These are phyloP conservation scores for Phenganax marumi DNA, from an alignment of 92 coral and sea anemone genomes.

Conservation along the genomic window DNA sequence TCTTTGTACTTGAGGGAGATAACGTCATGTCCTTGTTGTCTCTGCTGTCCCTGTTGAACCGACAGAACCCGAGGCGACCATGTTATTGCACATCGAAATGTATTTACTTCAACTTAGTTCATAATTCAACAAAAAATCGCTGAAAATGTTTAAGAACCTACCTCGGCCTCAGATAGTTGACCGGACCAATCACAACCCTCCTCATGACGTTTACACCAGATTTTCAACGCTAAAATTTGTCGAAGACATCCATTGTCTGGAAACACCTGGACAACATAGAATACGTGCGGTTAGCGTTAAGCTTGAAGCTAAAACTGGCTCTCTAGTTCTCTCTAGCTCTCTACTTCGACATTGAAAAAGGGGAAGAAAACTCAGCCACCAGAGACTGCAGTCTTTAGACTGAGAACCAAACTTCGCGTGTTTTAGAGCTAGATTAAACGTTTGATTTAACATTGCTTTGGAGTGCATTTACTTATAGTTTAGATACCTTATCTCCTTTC, in stretches of 20 bases:
- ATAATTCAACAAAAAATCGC: background rate
- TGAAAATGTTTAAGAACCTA: background rate
- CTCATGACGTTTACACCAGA: constrained; percentile 66
- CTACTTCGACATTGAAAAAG: background rate
- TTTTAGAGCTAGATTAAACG: too few species aligned
- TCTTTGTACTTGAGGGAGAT: too few species aligned
- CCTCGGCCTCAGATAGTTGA: constrained; percentile 75
- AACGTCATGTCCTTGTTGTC: too few species aligned
- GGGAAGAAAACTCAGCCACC: too few species aligned
- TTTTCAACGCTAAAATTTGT: constrained; percentile 75
- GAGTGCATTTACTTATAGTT: background rate
- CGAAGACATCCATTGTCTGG: constrained; percentile 96
- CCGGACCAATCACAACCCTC: constrained; percentile 89
- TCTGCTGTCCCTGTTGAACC: too few species aligned
- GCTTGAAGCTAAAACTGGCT: background rate
- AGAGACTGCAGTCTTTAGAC: too few species aligned
- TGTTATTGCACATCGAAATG: too few species aligned
- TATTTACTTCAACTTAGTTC: background rate
- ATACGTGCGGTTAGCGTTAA: background rate
- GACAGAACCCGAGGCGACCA: too few species aligned
- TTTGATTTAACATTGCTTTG: too few species aligned
- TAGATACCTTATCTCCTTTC: constrained; percentile 71
- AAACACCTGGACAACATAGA: constrained; percentile 62
- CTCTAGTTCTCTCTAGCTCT: too few species aligned
- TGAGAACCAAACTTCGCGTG: background rate